Base-by-base conservation (phyloP, 2,113 vertebrate genomes). In the Oriolus oriolus region DNA sequence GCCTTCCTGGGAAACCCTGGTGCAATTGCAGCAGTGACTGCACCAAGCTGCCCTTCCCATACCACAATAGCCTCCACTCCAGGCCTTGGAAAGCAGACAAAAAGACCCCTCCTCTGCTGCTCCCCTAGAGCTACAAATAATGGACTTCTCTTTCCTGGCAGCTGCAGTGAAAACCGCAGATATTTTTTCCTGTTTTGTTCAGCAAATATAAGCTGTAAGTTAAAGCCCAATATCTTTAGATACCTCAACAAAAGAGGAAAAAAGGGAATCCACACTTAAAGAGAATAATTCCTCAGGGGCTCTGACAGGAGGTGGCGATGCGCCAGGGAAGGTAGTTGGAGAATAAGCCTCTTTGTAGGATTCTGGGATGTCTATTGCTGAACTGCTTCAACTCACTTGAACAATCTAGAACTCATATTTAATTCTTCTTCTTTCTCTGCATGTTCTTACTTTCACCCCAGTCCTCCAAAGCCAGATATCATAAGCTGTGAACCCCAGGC, bases 381-480 rank as follows among this genome's bases (percentile, higher is more conserved):
- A 92, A 26, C 80, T 1, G 11, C 73, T 88, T 81, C 76, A 56
- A 33, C 69, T 45, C 37, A 13, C 85, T 95, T 89, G 73, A 71
- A 75, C 64, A 21, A 86, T 64, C 96, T 86, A 94, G 96, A 86
- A 92, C 83, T 78, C 71, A 5, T 3, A 60, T 75, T 91, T 88
- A 69, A 95, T 92, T 90, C 49, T 65, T 37, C 26, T 87, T 92
- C 86, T 76, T 90, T 88, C 79, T 84, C 85, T 47, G 42, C 22
- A 9, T 63, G 73, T 56, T 71, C 65, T 47, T 71, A 60, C 71
- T 83, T 75, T 64, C 80, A 81, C 49, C n/a, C 47, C 56, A 33
- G 60, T 75, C 49, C 44, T 96, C 49, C 86, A 92, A 86, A 86
- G 27, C 37, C 61, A 59, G n/a, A 7, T 61, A 90, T 44, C 60